These are phyloP conservation scores for Apostichopus californicus DNA, from an alignment of 35 echinoderm and acorn worm genomes.

Conservation along the genomic window DNA sequence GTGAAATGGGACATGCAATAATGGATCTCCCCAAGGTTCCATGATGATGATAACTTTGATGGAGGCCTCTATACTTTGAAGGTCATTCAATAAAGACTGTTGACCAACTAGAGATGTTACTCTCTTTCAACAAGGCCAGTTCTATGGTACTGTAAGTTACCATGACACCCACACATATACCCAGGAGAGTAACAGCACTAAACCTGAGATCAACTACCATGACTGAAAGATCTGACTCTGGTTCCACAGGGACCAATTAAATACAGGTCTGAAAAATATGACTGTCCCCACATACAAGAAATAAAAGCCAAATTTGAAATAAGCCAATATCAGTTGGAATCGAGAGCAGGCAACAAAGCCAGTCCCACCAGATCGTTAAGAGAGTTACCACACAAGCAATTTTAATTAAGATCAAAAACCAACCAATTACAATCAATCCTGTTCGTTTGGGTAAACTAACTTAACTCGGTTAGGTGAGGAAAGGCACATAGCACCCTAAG, in stretches of 20 bases:
- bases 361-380: background rate
- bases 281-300: background rate
- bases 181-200: background rate
- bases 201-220: background rate
- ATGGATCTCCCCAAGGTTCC: no score
- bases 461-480: background rate
- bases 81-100: no score
- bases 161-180: background rate
- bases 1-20: no score
- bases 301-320: constrained; percentile 6
- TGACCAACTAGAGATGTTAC: no score
- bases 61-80: no score
- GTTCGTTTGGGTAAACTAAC: background rate
- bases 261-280: background rate
- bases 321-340: background rate
- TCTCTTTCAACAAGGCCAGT: no score
- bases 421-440: background rate
- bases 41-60: no score
- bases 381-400: background rate
- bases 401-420: background rate
- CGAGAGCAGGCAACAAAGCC: background rate
- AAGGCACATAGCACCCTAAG: background rate
- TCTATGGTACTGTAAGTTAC: background rate
- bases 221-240: background rate
- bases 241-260: constrained; percentile 1